Base-by-base conservation (phyloP, 2,113 vertebrate genomes). In the Crotalus tigris region DNA sequence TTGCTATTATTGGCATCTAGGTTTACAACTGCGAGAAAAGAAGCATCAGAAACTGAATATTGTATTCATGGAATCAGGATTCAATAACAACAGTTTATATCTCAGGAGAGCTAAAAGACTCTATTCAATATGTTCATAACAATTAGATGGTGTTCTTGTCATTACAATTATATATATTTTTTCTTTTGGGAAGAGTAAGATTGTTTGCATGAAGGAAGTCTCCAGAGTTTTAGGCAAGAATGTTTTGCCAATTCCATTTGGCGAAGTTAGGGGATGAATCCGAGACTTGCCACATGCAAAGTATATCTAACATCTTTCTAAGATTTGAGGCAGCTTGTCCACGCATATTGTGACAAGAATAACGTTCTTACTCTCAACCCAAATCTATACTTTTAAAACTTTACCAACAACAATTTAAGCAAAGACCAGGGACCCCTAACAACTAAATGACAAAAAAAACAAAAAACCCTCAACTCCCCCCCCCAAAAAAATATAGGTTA, bases 311-410 rank as follows among this genome's bases (percentile, higher is more conserved):
- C 11, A 24, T 6, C 8, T 85, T 39, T 33, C 0, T 7, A 44
- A n/a, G 92, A 0, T 12, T 1, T 1, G 86, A 44, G 49, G 0
- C 3, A 24, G 0, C 13, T 58, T 9, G 29, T 90, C 55, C 26
- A 15, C 7, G 0, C 11, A 49, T 15, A 3, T 86, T 64, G 81
- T 64, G 81, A 87, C 57, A 89, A 87, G 55, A 44, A 54, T 61
- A 64, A 64, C n/a, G 49, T 49, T 19, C n/a, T 51, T 10, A 23
- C 13, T 17, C 88, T 13, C 11, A 86, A 26, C 8, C 75, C 24
- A 19, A 17, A 87, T 87, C 57, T 10, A 54, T 17, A 86, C 4
- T 89, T n/a, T 29, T 81, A 0, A 3, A 12, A 33, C 46, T 29
- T 5, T 0, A 24, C 91, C 61, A 1, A 2, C 21, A 54, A 87